These are phyloP conservation scores for Acanthosoma haemorrhoidale DNA, from an alignment of 2,888 invertebrate genomes.

Conservation along the genomic window DNA sequence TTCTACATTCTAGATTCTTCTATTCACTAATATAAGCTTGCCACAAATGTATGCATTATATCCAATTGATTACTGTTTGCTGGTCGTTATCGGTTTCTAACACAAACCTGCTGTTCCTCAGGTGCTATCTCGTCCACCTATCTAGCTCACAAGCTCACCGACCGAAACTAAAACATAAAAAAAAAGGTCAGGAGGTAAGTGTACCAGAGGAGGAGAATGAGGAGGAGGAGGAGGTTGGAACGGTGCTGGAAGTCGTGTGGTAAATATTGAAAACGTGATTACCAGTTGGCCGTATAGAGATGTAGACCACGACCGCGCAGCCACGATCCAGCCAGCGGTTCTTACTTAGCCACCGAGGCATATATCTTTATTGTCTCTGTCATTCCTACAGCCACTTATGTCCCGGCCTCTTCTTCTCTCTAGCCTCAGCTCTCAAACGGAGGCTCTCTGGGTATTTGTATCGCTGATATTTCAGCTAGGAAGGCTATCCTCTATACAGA, in stretches of 20 bases:
- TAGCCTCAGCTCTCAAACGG: too few species aligned
- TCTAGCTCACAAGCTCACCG: too few species aligned
- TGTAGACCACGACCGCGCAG: conserved; percentile 23
- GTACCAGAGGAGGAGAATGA: background rate
- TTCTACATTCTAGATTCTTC: too few species aligned
- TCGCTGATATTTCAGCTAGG: too few species aligned
- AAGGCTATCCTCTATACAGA: too few species aligned
- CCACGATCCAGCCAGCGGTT: background rate
- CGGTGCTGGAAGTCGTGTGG: conserved; percentile 20
- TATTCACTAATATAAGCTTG: too few species aligned
- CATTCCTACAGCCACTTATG: background rate
- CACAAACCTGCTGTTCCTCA: too few species aligned
- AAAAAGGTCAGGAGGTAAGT: conserved; percentile 12
- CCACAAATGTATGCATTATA: too few species aligned
- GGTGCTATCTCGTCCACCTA: too few species aligned
- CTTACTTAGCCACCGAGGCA: background rate
- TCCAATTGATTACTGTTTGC: too few species aligned
- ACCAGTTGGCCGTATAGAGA: conserved; percentile 32
- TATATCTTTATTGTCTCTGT: conserved; percentile 8
- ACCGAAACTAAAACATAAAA: background rate
- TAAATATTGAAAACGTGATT: conserved; percentile 34
- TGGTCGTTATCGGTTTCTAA: too few species aligned
- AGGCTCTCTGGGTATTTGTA: too few species aligned
- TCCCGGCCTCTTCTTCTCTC: background rate
- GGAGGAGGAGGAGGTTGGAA: background rate